Percentiles rank a stretch among this genome's conserved stretches.
phyloP scores from a whole-genome alignment of 2,888 invertebrate genomes.

The Caenorhabditis plicata region DNA sequence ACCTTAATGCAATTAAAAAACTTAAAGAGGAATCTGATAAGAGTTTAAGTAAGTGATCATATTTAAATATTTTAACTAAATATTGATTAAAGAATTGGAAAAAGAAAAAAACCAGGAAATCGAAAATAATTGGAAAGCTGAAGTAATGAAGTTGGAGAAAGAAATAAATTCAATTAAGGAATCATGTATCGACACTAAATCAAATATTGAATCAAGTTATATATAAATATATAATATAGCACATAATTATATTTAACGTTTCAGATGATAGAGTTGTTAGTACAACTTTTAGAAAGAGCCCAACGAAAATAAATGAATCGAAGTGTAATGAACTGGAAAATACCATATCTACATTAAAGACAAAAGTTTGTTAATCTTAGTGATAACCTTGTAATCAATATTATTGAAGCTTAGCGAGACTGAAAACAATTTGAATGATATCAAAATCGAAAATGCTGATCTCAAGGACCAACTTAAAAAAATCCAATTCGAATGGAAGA shows the following conservation, averaged over 20 bases:
- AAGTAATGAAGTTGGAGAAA: slow-evolving; percentile 38
- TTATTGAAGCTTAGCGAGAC: slow-evolving; percentile 40
- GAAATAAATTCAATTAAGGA: slow-evolving; percentile 43
- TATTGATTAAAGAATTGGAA: slow-evolving; percentile 18
- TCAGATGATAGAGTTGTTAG: too few relatives aligned
- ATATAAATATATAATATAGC: too few relatives aligned
- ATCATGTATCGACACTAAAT: too few relatives aligned
- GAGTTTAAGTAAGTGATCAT: slow-evolving; percentile 33
- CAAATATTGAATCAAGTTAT: too few relatives aligned
- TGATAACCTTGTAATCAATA: too few relatives aligned
- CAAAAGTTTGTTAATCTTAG: not conserved
- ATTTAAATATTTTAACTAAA: not conserved
- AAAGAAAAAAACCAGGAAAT: slow-evolving; percentile 41
- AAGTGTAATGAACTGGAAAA: slow-evolving; percentile 11
- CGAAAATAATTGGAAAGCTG: slow-evolving; percentile 37
- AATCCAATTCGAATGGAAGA: slow-evolving; percentile 46
- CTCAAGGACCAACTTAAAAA: slow-evolving; percentile 55
- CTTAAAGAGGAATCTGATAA: slow-evolving; percentile 59
- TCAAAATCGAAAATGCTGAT: slow-evolving; percentile 56
- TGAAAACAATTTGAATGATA: slow-evolving; percentile 40
- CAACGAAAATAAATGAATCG: too few relatives aligned
- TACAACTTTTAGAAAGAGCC: too few relatives aligned
- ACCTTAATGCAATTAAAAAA: slow-evolving; percentile 55
- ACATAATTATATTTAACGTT: too few relatives aligned
- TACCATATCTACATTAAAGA: not conserved